phyloP scores from a whole-genome alignment of 1,140 invertebrate genomes.

The Heliconius himera region DNA sequence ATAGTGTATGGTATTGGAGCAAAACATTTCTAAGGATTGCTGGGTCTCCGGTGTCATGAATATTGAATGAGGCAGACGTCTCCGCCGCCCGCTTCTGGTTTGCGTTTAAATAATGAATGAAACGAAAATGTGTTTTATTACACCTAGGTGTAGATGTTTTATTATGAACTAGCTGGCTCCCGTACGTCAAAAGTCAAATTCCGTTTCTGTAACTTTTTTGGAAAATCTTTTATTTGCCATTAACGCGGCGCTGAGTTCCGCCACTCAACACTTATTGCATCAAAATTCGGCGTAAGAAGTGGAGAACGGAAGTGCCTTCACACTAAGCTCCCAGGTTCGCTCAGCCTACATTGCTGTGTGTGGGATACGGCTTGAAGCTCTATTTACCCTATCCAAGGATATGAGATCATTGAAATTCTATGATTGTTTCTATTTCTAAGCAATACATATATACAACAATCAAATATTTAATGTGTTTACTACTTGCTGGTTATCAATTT shows the following conservation, averaged over 20 bases:
- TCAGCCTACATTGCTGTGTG: not conserved
- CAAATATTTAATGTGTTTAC: too few relatives aligned
- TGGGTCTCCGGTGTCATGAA: conserved; percentile 25
- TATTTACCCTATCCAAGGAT: too few relatives aligned
- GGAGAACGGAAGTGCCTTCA: not conserved
- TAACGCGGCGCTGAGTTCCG: not conserved
- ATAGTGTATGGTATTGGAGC: conserved; percentile 4
- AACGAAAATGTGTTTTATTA: conserved; percentile 6
- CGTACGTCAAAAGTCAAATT: not conserved
- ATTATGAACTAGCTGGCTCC: not conserved
- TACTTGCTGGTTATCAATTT: too few relatives aligned
- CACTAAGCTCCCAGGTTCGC: not conserved
- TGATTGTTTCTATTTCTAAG: not conserved
- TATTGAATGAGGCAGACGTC: conserved; percentile 33
- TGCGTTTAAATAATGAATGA: not conserved
- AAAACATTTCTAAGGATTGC: conserved; percentile 12
- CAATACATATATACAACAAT: too few relatives aligned
- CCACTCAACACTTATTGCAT: not conserved
- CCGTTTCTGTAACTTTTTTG: too few relatives aligned
- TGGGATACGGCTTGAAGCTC: not conserved
- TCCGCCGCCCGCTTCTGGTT: conserved; percentile 10
- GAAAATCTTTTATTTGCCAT: too few relatives aligned
- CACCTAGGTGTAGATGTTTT: not conserved
- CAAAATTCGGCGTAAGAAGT: not conserved
- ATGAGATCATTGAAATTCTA: not conserved